These are phyloP conservation scores for Sinosuthora webbiana DNA, from an alignment of 2,113 vertebrate genomes.

Conservation along the genomic window DNA sequence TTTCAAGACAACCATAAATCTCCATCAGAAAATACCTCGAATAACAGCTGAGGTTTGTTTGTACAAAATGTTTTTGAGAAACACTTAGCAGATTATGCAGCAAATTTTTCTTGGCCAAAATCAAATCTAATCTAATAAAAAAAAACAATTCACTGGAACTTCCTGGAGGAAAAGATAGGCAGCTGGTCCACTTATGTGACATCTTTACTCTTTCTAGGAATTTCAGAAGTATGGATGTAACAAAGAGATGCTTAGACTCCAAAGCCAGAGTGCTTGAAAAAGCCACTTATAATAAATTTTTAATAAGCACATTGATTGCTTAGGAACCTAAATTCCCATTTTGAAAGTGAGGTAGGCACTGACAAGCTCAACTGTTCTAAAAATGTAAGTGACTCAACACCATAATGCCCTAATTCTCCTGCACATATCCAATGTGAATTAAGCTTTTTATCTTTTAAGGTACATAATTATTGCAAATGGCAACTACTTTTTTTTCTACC, in stretches of 20 bases:
- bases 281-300: not conserved
- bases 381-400: not conserved
- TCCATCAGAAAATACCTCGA: not conserved
- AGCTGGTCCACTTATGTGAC: not conserved
- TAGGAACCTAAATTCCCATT: not conserved
- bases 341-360: not conserved
- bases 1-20: not conserved
- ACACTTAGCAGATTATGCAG: not conserved
- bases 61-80: not conserved
- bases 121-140: not conserved
- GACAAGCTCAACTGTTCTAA: not conserved
- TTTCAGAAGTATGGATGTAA: not conserved
- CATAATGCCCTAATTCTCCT: not conserved
- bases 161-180: not conserved
- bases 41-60: not conserved
- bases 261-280: not conserved
- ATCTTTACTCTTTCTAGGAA: not conserved
- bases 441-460: not conserved
- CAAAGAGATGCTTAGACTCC: accelerated
- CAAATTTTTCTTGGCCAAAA: not conserved
- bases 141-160: not conserved
- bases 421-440: not conserved
- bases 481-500: not conserved
- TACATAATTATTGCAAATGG: not conserved
- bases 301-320: not conserved